Evolutionary conservation across 1,140 invertebrate species (phyloP).

Genomic region (Daktulosphaira vitifoliae): DNA sequence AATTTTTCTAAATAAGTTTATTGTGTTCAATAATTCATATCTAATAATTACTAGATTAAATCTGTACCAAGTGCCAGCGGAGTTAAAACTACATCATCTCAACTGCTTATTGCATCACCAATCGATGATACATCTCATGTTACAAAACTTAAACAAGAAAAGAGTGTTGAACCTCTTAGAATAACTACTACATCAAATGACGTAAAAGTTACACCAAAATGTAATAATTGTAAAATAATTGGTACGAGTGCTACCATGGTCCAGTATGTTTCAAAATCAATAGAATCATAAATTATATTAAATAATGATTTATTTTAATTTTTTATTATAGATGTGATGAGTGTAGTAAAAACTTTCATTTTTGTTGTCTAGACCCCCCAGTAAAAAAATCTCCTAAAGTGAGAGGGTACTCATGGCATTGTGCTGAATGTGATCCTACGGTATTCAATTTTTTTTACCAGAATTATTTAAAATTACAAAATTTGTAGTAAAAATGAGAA

Average conservation of each 20-base stretch:
- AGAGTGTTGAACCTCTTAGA: constrained; percentile 21
- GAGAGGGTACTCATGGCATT: constrained; percentile 90
- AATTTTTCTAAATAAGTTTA: neutral
- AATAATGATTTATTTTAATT: constrained; percentile 7
- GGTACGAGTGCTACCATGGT: constrained; percentile 59
- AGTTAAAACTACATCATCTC: constrained; percentile 27
- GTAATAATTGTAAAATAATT: constrained; percentile 55
- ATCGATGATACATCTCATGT: constrained; percentile 34
- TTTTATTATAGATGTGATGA: constrained; percentile 71
- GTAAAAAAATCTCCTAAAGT: constrained; percentile 88
- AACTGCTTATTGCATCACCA: constrained; percentile 22
- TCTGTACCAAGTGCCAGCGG: constrained; percentile 63
- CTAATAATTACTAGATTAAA: constrained; percentile 54
- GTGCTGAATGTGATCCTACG: constrained; percentile 87
- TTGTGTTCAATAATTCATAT: constrained; percentile 34
- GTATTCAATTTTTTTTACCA: constrained; percentile 43
- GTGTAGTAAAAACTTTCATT: constrained; percentile 83
- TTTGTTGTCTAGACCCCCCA: constrained; percentile 82
- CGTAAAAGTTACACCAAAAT: constrained; percentile 48
- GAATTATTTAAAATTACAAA: neutral
- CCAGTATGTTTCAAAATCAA: constrained; percentile 45
- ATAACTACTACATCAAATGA: constrained; percentile 42
- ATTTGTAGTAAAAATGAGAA: neutral
- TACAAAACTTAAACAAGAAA: constrained; percentile 38
- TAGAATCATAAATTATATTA: no score